These are phyloP conservation scores for Agonopterix arenella DNA, from an alignment of 2,888 invertebrate genomes.

Conservation along the genomic window DNA sequence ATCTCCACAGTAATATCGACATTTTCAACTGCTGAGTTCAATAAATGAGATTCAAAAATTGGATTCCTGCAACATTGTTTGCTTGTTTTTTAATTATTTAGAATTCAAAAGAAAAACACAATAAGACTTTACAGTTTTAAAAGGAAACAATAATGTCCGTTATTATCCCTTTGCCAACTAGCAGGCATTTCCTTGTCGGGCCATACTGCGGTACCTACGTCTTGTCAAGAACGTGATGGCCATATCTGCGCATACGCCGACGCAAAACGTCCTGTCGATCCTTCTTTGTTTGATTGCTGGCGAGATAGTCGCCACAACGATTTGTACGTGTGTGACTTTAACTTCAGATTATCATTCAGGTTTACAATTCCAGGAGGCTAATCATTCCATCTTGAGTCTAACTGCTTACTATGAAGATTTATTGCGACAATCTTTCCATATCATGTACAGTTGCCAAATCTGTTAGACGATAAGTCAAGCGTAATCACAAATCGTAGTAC, in stretches of 20 bases:
- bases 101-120: too few relatives aligned
- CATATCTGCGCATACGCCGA: conserved; percentile 27
- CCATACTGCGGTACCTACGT: conserved; percentile 13
- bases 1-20: too few relatives aligned
- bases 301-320: conserved; percentile 11
- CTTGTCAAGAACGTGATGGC: conserved; percentile 4
- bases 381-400: conserved; percentile 2
- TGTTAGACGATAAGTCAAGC: too few relatives aligned
- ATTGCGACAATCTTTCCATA: neutral
- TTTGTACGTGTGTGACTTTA: conserved; percentile 7
- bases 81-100: too few relatives aligned
- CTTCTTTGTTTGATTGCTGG: conserved; percentile 29
- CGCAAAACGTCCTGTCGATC: conserved; percentile 31
- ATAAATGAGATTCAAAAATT: too few relatives aligned
- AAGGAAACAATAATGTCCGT: conserved; percentile 15
- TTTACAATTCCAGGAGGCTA: conserved; percentile 5
- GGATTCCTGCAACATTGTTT: too few relatives aligned
- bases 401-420: neutral
- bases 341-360: neutral
- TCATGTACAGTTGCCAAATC: too few relatives aligned
- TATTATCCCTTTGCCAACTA: conserved; percentile 16
- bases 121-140: neutral
- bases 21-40: too few relatives aligned
- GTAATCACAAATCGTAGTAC: too few relatives aligned
- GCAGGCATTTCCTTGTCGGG: conserved; percentile 27